These are phyloP conservation scores for Polypterus senegalus DNA, from an alignment of 2,113 vertebrate genomes.

Conservation along the genomic window DNA sequence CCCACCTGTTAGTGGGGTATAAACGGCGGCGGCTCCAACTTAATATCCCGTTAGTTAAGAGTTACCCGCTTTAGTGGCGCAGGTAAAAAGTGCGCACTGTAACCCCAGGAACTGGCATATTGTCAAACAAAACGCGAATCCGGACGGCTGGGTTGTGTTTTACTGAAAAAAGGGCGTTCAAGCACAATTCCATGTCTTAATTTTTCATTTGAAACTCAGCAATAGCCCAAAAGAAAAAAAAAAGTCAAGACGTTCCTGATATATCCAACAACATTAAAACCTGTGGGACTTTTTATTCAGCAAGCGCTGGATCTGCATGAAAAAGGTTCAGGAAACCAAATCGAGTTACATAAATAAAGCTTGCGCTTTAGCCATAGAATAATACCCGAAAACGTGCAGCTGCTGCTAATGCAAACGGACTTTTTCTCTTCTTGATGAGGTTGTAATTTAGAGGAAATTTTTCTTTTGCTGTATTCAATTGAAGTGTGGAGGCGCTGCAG, in stretches of 20 bases:
- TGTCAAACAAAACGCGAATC: too few species aligned
- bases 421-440: conserved; percentile 18
- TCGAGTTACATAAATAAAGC: conserved; percentile 22
- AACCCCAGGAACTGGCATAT: too few species aligned
- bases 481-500: conserved; percentile 27
- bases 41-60: too few species aligned
- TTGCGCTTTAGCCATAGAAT: conserved; percentile 15
- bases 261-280: conserved; percentile 15
- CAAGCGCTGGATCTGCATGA: conserved; percentile 20
- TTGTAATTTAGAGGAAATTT: conserved; percentile 28
- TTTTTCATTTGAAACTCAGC: conserved; percentile 24
- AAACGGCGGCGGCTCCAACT: too few species aligned
- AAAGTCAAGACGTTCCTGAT: conserved; percentile 20
- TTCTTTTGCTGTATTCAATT: conserved; percentile 18
- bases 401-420: conserved; percentile 30
- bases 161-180: too few species aligned
- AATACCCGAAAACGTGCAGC: conserved; percentile 26
- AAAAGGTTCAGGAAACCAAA: conserved; percentile 17
- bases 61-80: too few species aligned
- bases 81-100: too few species aligned
- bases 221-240: conserved; percentile 23
- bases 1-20: too few species aligned
- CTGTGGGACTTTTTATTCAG: conserved; percentile 18
- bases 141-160: too few species aligned
- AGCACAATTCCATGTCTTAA: not conserved